Percentiles rank a stretch among this genome's conserved stretches.
Evolutionary conservation across 92 coral and sea anemone species (phyloP).

Genomic region (Umimayanthus kanabou): DNA sequence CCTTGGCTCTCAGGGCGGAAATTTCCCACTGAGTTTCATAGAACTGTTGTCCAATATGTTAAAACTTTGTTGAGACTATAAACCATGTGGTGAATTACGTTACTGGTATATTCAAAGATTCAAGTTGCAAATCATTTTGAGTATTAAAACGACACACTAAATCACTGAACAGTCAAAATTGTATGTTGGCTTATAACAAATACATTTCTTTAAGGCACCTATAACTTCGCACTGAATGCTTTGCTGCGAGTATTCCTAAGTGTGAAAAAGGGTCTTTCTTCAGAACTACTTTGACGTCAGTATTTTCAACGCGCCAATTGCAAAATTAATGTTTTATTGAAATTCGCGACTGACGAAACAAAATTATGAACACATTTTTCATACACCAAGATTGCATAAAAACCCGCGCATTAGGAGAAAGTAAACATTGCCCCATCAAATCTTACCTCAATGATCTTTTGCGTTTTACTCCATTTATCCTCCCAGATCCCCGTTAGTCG

Average conservation of each 20-base stretch:
- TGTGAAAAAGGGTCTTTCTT: not conserved
- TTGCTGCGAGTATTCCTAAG: not conserved
- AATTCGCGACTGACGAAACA: not conserved
- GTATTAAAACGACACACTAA: not conserved
- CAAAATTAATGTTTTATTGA: not conserved
- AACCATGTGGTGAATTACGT: not conserved
- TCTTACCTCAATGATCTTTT: conserved; percentile 91
- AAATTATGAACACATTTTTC: not conserved
- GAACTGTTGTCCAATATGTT: not conserved
- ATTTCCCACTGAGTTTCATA: not conserved
- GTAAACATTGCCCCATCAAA: not conserved
- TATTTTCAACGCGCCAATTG: not conserved
- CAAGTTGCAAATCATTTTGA: conserved; percentile 5
- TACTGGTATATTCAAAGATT: not conserved
- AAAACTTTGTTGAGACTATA: not conserved
- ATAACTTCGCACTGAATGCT: not conserved
- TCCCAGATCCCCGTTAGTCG: conserved; percentile 99
- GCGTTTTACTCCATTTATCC: conserved; percentile 97
- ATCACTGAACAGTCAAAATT: not conserved
- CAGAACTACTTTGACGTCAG: not conserved
- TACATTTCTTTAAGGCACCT: not conserved
- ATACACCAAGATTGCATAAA: conserved; percentile 11
- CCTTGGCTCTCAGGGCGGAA: not conserved
- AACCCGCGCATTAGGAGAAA: not conserved
- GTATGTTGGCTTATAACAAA: not conserved